Evolutionary conservation across 2,113 vertebrate genomes (phyloP), one percentile per base, ranked within the genome.

Genomic region (Lota lota): DNA sequence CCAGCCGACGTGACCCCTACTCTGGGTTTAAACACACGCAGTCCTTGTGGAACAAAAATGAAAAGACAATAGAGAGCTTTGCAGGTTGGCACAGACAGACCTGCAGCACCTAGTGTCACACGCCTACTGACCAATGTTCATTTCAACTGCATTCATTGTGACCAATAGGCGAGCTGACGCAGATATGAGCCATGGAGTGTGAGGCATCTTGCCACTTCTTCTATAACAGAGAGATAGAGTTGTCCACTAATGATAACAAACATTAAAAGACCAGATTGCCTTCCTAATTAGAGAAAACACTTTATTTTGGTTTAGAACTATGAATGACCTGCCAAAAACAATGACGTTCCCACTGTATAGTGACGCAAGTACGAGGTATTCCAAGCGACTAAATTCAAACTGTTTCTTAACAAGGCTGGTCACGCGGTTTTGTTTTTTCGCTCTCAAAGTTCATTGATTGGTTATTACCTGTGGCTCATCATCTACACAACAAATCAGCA

Each of bases 331-430:
- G 88, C 83, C 84, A 81, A 87, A 84, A 82, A 77, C 77, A 56
- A n/a, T 76, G 33, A 83, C 80, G 74, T 82, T 86, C 81, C 63
- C 70, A 66, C 78, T 70, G 70, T 60, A 65, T 69, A 70, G 61
- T 90, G 88, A 90, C 86, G 88, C 88, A 89, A 87, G 72, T 87
- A 74, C 61, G 74, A 70, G 75, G 80, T 73, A 87, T 80, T 82
- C 74, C 81, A 70, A 70, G 82, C 85, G 84, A 87, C 76, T 87
- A 71, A 78, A 53, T 77, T 77, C 7, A 70, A 77, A 75, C 62
- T 77, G 77, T 82, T 86, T 83, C 81, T 79, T 73, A 70, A 73
- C 68, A 11, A 64, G 69, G 79, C 84, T 86, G 85, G 80, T 86
- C 85, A 88, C 80, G 33, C 69, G 78, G 72, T 77, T 79, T 77